Percentiles rank a stretch among this genome's conserved stretches.
These are phyloP conservation scores for Drosophila colorata DNA, from an alignment of 2,888 invertebrate species.

Conservation along the genomic window DNA sequence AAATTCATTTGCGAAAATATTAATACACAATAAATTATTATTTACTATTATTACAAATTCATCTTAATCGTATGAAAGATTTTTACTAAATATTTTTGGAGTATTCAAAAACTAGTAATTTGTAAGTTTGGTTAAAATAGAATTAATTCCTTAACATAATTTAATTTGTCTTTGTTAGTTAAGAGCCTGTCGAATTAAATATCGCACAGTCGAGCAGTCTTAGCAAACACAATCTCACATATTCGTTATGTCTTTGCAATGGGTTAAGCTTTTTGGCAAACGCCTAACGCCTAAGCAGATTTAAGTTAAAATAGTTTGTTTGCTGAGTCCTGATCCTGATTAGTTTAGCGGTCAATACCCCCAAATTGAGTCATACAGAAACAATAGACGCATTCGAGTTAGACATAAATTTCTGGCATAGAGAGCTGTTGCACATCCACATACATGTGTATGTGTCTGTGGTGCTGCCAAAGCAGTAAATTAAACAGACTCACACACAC, in stretches of 20 bases:
- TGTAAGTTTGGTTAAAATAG: too few species aligned
- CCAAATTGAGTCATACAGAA: conserved; percentile 44
- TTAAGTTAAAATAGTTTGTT: conserved; percentile 37
- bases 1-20: too few species aligned
- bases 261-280: background rate
- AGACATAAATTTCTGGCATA: conserved; percentile 46
- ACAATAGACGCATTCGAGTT: conserved; percentile 29
- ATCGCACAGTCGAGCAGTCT: too few species aligned
- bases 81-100: too few species aligned
- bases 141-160: too few species aligned
- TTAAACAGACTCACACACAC: conserved; percentile 48
- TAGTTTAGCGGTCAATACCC: conserved; percentile 49
- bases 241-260: background rate
- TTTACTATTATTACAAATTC: too few species aligned
- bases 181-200: too few species aligned
- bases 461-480: conserved; percentile 58
- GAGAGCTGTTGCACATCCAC: conserved; percentile 15
- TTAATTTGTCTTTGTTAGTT: too few species aligned
- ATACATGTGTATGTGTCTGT: conserved; percentile 28
- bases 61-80: too few species aligned
- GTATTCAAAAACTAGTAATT: too few species aligned
- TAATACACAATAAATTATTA: too few species aligned
- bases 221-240: background rate
- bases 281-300: conserved; percentile 3
- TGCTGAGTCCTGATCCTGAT: conserved; percentile 33